Evolutionary conservation across 2,113 vertebrate genomes (phyloP).

Genomic region (Solea senegalensis): DNA sequence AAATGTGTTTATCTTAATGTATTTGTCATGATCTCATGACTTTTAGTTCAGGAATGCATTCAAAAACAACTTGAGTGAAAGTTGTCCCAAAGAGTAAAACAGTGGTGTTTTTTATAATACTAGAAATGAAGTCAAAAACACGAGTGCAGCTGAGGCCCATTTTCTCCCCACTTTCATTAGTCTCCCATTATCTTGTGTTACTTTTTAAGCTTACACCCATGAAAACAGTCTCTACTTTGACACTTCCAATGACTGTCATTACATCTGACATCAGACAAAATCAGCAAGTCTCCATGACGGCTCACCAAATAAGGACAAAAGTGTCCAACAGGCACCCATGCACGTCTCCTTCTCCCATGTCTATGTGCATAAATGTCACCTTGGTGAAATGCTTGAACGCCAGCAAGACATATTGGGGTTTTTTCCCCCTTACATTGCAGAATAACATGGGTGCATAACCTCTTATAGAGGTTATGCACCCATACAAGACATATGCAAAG

Average conservation of each 20-base stretch:
- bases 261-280: conserved; percentile 11
- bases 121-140: not conserved
- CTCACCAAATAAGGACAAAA: conserved; percentile 57
- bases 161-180: not conserved
- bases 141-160: conserved; percentile 1
- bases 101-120: not conserved
- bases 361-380: not conserved
- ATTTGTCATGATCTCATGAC: conserved; percentile 39
- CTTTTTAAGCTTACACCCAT: not conserved
- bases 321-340: conserved; percentile 36
- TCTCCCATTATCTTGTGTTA: not conserved
- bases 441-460: no score
- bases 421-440: no score
- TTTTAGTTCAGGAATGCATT: conserved; percentile 27
- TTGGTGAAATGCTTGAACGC: no score
- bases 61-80: conserved; percentile 16
- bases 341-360: conserved; percentile 29
- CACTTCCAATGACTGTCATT: not conserved
- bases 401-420: no score
- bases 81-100: not conserved
- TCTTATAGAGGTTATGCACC: no score
- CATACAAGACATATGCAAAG: no score
- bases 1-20: conserved; percentile 28
- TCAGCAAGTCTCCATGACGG: conserved; percentile 24
- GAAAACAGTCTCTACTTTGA: not conserved